Conservation (phyloP, 2,888 invertebrate species). For the Drosophila limbata region DNA sequence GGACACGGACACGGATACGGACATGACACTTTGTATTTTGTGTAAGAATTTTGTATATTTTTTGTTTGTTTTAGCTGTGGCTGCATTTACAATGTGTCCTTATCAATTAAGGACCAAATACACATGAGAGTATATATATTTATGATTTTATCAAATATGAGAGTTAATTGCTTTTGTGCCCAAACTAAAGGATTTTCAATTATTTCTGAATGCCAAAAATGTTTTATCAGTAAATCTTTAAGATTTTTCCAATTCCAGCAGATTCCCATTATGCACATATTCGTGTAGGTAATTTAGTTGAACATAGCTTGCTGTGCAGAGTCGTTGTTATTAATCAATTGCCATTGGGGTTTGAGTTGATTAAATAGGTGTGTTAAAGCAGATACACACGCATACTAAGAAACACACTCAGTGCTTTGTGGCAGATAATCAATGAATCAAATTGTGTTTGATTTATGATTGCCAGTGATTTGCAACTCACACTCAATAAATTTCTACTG, state of each 20-base stretch:
- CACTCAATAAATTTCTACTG: slow-evolving; percentile 38
- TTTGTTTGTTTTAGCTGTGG: slow-evolving; percentile 57
- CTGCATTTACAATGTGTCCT: slow-evolving; percentile 45
- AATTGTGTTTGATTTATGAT: slow-evolving; percentile 71
- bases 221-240: slow-evolving; percentile 47
- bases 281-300: slow-evolving; percentile 59
- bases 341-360: slow-evolving; percentile 53
- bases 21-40: slow-evolving; percentile 48
- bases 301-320: slow-evolving; percentile 56
- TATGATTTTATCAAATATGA: slow-evolving; percentile 62
- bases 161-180: slow-evolving; percentile 73
- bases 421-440: slow-evolving; percentile 71
- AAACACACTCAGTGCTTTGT: slow-evolving; percentile 26
- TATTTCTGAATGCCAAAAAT: slow-evolving; percentile 57
- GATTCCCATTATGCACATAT: slow-evolving; percentile 30
- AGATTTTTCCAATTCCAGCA: slow-evolving; percentile 16
- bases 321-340: slow-evolving; percentile 69
- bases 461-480: slow-evolving; percentile 58
- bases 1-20: slow-evolving; percentile 34
- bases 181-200: slow-evolving; percentile 46
- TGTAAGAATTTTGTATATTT: slow-evolving; percentile 61
- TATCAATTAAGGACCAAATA: slow-evolving; percentile 61
- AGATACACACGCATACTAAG: slow-evolving; percentile 28
- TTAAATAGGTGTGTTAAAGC: slow-evolving; percentile 71
- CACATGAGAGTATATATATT: slow-evolving; percentile 27